Base-by-base conservation (phyloP, 1,140 invertebrate species). In the Matsumurasca onukii region DNA sequence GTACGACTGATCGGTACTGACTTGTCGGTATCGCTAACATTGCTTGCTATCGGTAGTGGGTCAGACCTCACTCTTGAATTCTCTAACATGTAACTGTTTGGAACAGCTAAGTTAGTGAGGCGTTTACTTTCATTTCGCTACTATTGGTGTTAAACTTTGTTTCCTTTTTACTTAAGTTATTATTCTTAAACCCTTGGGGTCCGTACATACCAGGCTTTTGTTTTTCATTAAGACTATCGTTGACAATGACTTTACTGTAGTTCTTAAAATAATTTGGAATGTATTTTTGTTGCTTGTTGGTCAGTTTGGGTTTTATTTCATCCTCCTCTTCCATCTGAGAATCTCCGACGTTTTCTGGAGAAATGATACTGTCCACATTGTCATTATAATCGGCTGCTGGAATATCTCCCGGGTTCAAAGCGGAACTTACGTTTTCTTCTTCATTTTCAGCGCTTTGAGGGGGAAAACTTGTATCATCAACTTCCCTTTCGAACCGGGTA, bases 231-330 rank as follows among this genome's bases (percentile, higher is more conserved):
- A 24, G 15, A 24, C 55, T 59, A 2, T 59, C 55, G 24, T 5
- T 27, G 5, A 59, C 55, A 27, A 27, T 59, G 20, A 15, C 22
- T 3, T 25, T 27, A 59, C 12, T 22, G 3, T 27, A 13, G 49
- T 52, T 52, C n/a, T 59, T 59, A 59, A 59, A 59, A 25, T 27
- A 13, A n/a, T 27, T 59, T 27, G 55, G 22, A 29, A 22, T 59
- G 25, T 59, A 59, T 27, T 59, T 59, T 59, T 59, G 15, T 59
- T 13, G 25, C n/a, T 59, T 24, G n/a, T 29, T 59, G 34, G 5
- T 39, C 17, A 9, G 34, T 39, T 39, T 39, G 5, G 34, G 17
- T 39, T 39, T 39, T 39, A 17, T 39, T 17, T 39, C 5, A 9
- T 39, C 34, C 17, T 39, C 34, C 5, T 9, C 5, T 39, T n/a